Conservation (phyloP, 1,140 invertebrate species). For the Lerema accius region DNA sequence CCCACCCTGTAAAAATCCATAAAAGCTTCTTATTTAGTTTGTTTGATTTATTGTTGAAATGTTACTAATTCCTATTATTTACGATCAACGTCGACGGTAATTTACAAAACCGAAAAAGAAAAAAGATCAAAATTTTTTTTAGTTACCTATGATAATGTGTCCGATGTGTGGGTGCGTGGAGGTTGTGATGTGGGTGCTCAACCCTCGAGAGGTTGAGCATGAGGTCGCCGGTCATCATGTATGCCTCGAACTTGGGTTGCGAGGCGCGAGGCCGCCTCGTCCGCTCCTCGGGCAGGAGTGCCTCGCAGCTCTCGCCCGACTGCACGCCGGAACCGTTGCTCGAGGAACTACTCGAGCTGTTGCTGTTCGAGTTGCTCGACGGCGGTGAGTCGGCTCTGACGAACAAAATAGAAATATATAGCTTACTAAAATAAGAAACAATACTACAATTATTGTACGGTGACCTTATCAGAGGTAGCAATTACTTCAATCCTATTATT, state of each 20-base stretch:
- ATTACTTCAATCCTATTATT: no score
- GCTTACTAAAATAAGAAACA: no score
- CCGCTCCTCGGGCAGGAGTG: slow-evolving; percentile 55
- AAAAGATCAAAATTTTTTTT: no score
- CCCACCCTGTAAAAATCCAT: no score
- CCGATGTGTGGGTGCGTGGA: slow-evolving; percentile 70
- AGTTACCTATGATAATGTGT: slow-evolving; percentile 74
- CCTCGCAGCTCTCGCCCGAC: slow-evolving; percentile 74
- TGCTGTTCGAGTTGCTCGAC: slow-evolving; percentile 70
- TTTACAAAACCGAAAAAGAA: no score
- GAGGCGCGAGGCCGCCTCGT: slow-evolving; percentile 49
- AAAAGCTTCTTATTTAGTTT: no score
- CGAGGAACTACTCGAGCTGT: slow-evolving; percentile 70
- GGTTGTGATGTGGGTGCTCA: slow-evolving; percentile 75
- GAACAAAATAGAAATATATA: not conserved
- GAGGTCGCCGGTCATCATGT: slow-evolving; percentile 98
- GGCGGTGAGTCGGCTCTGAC: slow-evolving; percentile 59
- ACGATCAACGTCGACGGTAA: no score
- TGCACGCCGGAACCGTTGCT: slow-evolving; percentile 69
- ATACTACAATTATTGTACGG: no score
- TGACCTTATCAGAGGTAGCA: no score
- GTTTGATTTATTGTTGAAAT: no score
- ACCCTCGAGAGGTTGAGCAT: slow-evolving; percentile 95
- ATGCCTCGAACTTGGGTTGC: slow-evolving; percentile 90
- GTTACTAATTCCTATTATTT: no score